These are phyloP conservation scores for Celastrina argiolus DNA, from an alignment of 2,888 invertebrate species.

Conservation along the genomic window DNA sequence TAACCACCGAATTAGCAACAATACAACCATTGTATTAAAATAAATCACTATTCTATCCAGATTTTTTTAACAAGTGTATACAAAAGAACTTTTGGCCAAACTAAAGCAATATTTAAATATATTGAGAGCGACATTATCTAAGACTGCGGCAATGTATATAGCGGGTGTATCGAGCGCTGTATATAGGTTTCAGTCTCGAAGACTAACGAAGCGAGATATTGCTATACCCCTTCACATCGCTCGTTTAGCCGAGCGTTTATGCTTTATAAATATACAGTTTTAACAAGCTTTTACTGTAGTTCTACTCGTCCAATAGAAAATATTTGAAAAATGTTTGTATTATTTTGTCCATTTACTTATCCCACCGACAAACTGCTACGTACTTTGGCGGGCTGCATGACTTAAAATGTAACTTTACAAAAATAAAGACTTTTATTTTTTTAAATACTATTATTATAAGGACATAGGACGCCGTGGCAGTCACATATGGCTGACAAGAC, in stretches of 20 bases:
- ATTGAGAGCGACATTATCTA: background rate
- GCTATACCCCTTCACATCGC: slow-evolving; percentile 19
- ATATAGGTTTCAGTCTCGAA: slow-evolving; percentile 17
- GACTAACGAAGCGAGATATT: slow-evolving; percentile 22
- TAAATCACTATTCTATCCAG: no score
- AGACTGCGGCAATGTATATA: slow-evolving; percentile 1
- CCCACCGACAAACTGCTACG: no score
- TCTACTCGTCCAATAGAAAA: background rate
- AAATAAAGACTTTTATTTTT: no score
- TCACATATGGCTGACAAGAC: no score
- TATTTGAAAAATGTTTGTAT: background rate
- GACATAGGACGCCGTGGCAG: no score
- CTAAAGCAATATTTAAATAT: background rate
- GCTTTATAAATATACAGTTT: slow-evolving; percentile 17
- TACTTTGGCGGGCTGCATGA: no score
- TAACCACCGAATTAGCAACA: no score
- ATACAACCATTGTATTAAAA: no score
- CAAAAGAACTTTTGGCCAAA: background rate
- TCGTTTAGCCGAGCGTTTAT: slow-evolving; percentile 20
- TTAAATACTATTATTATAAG: no score
- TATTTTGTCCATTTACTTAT: background rate
- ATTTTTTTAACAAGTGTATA: background rate
- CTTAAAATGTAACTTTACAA: no score
- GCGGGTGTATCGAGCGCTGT: background rate
- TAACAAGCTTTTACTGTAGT: background rate